phyloP scores from a whole-genome alignment of 2,113 vertebrate species.

The Struthidea cinerea region DNA sequence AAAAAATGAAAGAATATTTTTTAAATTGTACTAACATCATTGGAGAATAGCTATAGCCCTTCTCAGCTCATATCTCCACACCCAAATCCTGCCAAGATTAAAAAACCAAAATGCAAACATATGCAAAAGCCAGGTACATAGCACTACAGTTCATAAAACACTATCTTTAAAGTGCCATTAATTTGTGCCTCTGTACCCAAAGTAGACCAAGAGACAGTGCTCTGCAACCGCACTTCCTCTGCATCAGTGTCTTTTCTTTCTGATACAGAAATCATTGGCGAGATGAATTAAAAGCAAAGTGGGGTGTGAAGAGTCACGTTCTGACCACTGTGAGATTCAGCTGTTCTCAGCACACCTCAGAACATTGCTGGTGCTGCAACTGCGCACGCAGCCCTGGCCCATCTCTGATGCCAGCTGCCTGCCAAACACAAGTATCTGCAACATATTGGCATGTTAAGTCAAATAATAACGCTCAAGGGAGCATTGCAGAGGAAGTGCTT shows the following conservation, averaged over 20 bases:
- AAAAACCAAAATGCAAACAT: neutral
- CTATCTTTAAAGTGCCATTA: neutral
- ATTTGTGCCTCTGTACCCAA: neutral
- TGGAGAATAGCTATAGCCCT: neutral
- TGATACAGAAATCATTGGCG: neutral
- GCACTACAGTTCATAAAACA: neutral
- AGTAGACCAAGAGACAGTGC: neutral
- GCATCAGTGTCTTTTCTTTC: neutral
- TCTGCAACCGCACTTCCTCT: neutral
- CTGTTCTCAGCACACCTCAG: neutral
- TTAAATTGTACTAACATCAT: neutral
- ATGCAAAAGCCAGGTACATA: neutral
- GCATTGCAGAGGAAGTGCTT: neutral
- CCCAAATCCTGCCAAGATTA: neutral
- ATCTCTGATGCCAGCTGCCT: neutral
- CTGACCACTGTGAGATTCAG: neutral
- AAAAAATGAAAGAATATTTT: neutral
- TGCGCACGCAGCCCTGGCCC: neutral
- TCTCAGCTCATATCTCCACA: neutral
- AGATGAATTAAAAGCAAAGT: neutral
- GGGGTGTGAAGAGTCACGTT: neutral
- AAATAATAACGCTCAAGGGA: neutral
- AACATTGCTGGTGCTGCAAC: neutral
- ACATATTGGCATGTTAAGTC: neutral
- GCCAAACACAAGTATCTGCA: neutral